phyloP scores from a whole-genome alignment of 1,140 invertebrate genomes.

The Amphibalanus amphitrite region DNA sequence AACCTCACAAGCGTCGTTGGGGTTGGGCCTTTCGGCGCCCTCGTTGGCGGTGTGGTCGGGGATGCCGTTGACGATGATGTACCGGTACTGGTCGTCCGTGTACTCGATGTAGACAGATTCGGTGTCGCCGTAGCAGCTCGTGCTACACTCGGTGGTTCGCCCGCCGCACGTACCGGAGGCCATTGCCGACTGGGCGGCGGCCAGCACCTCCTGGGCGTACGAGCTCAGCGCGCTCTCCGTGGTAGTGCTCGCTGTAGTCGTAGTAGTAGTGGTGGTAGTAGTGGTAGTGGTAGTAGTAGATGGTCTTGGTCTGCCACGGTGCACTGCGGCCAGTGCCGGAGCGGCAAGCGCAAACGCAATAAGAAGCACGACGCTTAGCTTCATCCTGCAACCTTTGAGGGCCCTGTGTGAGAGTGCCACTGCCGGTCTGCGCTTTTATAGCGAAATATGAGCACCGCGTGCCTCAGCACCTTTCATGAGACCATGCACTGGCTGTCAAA shows the following conservation, averaged over 20 bases:
- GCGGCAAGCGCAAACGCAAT: no score
- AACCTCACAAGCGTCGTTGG: slow-evolving; percentile 6
- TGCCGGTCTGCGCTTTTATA: no score
- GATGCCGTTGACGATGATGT: slow-evolving; percentile 5
- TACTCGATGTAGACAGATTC: not conserved
- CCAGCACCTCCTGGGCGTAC: not conserved
- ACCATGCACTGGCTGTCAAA: no score
- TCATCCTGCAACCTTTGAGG: no score
- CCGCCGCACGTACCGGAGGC: not conserved
- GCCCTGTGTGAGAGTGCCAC: no score
- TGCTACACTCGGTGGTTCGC: not conserved
- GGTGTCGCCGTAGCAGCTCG: not conserved
- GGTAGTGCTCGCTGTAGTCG: not conserved
- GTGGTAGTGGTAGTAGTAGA: slow-evolving; percentile 3
- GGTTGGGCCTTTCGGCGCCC: not conserved
- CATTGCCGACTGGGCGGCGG: not conserved
- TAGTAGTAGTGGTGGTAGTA: slow-evolving; percentile 5
- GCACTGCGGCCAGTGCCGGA: no score
- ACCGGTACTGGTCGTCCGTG: not conserved
- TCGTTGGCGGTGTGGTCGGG: slow-evolving; percentile 4
- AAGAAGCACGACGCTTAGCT: no score
- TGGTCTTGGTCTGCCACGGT: not conserved
- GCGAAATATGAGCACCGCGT: no score
- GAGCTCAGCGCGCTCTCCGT: not conserved
- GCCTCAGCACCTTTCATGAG: no score